Evolutionary conservation across 1,140 invertebrate species (phyloP), one percentile per base, ranked within the genome.

Genomic region (Zaprionus gabonicus): DNA sequence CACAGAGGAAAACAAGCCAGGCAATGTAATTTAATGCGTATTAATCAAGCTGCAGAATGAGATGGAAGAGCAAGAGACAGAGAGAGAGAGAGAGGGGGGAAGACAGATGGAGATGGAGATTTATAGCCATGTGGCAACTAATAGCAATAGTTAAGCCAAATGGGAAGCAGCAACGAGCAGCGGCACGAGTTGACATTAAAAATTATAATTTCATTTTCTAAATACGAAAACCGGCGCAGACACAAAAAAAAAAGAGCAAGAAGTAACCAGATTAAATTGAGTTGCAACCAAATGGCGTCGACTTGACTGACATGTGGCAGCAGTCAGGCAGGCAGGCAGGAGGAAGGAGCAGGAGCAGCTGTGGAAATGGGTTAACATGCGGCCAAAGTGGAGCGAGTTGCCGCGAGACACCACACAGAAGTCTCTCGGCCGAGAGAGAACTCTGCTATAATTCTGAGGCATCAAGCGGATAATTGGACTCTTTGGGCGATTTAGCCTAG

Each of bases 181-280:
- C 41, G 41, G 46, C 34, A 64, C 46, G 17, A 36, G 27, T 63
- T 79, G 76, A 46, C 78, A 76, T 79, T 72, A 58, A 12, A 67
- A 77, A 76, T 87, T 66, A 70, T 74, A 82, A 82, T 80, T 82
- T 80, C 71, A 69, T 67, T 86, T 85, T 79, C 62, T 63, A 74
- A 56, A 44, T 38, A 71, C 36, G 23, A 34, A 70, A 71, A 68
- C 58, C 51, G 53, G 63, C 49, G 66, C 66, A 75, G 63, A 49
- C 27, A 25, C 49, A 12, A 60, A 27, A 55, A n/a, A 41, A 44
- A 64, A 55, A 55, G 15, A 13, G n/a, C 3, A 27, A 28, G n/a
- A 55, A 55, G 13, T 51, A 31, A 28, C 57, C 17, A 23, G 31
- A 67, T 59, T 23, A 68, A 67, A 56, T 76, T 72, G 55, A 82